Evolutionary conservation across 2,888 invertebrate genomes (phyloP), one percentile per base, ranked within the genome.

Genomic region (Caenorhabditis sp.): DNA sequence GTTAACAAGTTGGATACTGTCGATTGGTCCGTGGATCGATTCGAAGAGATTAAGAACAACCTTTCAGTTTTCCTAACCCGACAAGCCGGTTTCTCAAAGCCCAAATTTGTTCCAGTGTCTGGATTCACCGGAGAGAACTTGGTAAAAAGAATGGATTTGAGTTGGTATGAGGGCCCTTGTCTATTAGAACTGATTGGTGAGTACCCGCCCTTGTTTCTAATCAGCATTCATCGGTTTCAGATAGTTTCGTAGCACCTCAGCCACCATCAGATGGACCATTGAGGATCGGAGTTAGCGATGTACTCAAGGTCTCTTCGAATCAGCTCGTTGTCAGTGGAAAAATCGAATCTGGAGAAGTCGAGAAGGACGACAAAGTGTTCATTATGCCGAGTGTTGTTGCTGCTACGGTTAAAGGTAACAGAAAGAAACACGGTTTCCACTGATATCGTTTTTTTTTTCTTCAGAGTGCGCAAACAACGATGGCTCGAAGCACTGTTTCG

Each of bases 1-100:
- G 95, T 99, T 22, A 99, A 99, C 92, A 99, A 99, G 93, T 94
- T 99, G 92, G 99, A 99, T 92, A 98, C 97, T 0, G 96, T 96
- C 0, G 95, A 95, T 74, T 99, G 99, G 98, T 95, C 95, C 1
- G 94, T 96, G 92, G 95, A 95, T 8, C 94, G 99, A 87, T 99
- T 96, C 93, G 94, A 95, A 88, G 97, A 98, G 92, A 97, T 99
- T 82, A 70, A 80, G 56, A 86, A 79, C n/a, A 80, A 66, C 26
- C 79, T 92, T 24, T 81, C 69, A 10, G 76, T 77, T 22, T 92
- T 92, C 77, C 84, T 92, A 14, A 85, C 87, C 19, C 90, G 89
- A 80, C 88, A 89, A 54, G 84, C 84, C 93, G 98, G 28, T 1
- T 85, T 85, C 51, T 74, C 85, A 0, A 81, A 82, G 47, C 70